Evolutionary conservation across 2,888 invertebrate genomes (phyloP).

Genomic region (Oscheius myriophilus): DNA sequence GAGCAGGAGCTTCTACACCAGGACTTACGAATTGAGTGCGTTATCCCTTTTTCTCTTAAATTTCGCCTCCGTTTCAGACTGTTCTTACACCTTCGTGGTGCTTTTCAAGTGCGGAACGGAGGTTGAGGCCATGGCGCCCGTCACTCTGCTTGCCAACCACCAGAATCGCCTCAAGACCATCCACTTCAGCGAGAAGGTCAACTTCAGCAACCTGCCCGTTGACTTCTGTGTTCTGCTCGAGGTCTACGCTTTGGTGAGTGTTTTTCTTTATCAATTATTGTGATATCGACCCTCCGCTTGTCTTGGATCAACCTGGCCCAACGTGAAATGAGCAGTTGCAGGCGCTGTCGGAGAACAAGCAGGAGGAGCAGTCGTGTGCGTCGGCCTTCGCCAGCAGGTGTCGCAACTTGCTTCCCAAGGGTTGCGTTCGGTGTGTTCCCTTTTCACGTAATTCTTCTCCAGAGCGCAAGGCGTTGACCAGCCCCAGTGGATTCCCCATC

Average conservation of each 20-base stretch:
- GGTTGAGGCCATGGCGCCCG: slow-evolving; percentile 54
- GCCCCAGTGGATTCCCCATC: slow-evolving; percentile 23
- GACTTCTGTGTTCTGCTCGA: slow-evolving; percentile 54
- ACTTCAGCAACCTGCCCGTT: slow-evolving; percentile 51
- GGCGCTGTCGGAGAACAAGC: slow-evolving; percentile 21
- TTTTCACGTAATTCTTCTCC: neutral
- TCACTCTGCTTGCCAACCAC: slow-evolving; percentile 49
- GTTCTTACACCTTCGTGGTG: slow-evolving; percentile 53
- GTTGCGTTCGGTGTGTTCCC: neutral
- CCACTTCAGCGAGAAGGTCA: slow-evolving; percentile 48
- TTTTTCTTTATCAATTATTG: neutral
- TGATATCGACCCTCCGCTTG: neutral
- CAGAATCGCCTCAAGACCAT: slow-evolving; percentile 40
- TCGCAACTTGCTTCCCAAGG: slow-evolving; percentile 35
- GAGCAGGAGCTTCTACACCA: slow-evolving; percentile 47
- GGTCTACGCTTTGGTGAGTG: slow-evolving; percentile 54
- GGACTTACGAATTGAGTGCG: slow-evolving; percentile 31
- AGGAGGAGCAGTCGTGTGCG: slow-evolving; percentile 44
- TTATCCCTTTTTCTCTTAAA: neutral
- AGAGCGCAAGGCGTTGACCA: slow-evolving; percentile 8
- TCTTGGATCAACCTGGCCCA: too few relatives aligned
- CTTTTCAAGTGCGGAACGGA: slow-evolving; percentile 52
- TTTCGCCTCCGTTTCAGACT: slow-evolving; percentile 34
- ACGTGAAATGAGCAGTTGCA: neutral
- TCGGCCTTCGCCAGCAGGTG: slow-evolving; percentile 41